Base-by-base conservation (phyloP, 1,140 invertebrate species). In the Chrysoperla carnea region DNA sequence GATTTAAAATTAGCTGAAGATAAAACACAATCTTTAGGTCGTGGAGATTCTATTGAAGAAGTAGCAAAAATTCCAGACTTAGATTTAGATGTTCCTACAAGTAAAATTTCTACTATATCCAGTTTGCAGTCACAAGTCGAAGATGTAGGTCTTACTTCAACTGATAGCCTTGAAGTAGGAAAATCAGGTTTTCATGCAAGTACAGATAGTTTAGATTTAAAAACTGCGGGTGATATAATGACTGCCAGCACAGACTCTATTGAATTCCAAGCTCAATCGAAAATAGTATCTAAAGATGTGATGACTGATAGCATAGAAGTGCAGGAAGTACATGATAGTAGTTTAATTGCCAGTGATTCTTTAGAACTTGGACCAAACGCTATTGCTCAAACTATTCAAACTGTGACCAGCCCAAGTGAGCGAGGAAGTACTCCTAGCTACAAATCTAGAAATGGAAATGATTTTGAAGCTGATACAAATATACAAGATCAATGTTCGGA, bases 171-270 rank as follows among this genome's bases (percentile, higher is more conserved):
- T 11, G 75, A 78, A 48, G 36, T 70, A 1, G 67, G 66, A 40
- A 52, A 53, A 49, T 43, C 51, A 8, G 60, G 57, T 39, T 60
- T 63, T 15, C 60, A 66, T 41, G 67, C 61, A n/a, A 73, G 72
- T 47, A 65, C 67, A 9, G 72, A 75, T 48, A 73, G 70, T 50
- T 57, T 75, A 48, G 72, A 75, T 41, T 62, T 67, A 23, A 69
- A 68, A 48, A 59, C 61, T 48, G 53, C 62, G 23, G 58, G 46
- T 28, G 67, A 73, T 50, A 52, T 68, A 43, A 72, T 74, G 69
- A 70, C 72, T 9, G 67, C 70, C 39, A 75, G 72, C 53, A 70
- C 71, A 8, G 74, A 76, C 53, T 75, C 71, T 33, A 72, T 76
- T 43, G 76, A 79, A 53, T 61, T 68, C 23, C 61, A 64, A 45